A percentile compares a stretch with the other conserved stretches of the same genome.
Conservation (phyloP, 2,888 invertebrate species). For the Nineta flava region DNA sequence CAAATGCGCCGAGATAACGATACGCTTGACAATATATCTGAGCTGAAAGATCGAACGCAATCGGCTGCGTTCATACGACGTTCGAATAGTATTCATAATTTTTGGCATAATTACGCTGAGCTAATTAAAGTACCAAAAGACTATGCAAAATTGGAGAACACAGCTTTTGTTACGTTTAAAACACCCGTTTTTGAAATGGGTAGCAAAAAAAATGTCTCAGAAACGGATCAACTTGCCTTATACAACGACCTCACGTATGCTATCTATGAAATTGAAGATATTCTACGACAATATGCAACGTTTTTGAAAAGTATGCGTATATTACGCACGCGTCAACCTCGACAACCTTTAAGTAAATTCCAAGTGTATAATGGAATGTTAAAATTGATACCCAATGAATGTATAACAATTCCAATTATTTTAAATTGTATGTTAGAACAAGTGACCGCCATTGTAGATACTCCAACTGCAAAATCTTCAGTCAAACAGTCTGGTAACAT, state of each 20-base stretch:
- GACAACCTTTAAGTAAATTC: constrained; percentile 1
- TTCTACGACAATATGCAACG: constrained; percentile 16
- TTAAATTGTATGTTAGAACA: constrained; percentile 19
- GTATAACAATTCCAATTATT: constrained; percentile 16
- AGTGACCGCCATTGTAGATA: constrained; percentile 12
- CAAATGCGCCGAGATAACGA: neutral
- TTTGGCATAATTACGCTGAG: neutral
- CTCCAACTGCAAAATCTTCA: neutral
- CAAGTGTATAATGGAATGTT: constrained; percentile 15
- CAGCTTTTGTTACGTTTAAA: constrained; percentile 1
- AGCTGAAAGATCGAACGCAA: neutral
- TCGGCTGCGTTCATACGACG: neutral
- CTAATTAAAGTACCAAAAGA: neutral
- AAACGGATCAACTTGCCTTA: constrained; percentile 8
- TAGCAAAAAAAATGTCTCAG: neutral
- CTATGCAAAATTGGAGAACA: neutral
- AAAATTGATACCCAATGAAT: constrained; percentile 16
- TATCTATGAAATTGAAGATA: constrained; percentile 20
- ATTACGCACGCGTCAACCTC: neutral
- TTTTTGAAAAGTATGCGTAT: constrained; percentile 19
- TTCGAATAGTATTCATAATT: neutral
- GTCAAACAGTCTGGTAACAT: neutral
- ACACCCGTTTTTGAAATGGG: neutral
- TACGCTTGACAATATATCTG: neutral
- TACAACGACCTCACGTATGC: constrained; percentile 19